Evolutionary conservation across 1,140 invertebrate genomes (phyloP).

Genomic region (Zaprionus tsacasi): DNA sequence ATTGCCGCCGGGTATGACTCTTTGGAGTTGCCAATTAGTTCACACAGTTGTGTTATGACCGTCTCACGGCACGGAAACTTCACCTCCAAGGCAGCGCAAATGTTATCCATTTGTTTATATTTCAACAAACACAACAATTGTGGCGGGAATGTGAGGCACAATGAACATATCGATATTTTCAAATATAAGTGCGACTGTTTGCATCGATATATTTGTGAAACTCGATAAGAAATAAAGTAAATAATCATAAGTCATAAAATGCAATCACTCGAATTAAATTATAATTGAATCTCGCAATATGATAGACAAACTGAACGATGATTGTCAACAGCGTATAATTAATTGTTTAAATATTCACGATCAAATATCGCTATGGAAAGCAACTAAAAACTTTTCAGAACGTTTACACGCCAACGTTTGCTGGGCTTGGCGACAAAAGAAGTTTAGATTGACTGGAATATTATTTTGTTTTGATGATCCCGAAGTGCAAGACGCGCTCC

Average conservation of each 20-base stretch:
- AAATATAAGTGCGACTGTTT: no score
- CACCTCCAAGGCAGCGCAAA: conserved; percentile 49
- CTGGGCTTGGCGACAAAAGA: neutral
- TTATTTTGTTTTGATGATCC: neutral
- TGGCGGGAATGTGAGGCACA: neutral
- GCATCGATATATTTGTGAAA: no score
- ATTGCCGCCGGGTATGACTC: conserved; percentile 87
- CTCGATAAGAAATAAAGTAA: no score
- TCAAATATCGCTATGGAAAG: neutral
- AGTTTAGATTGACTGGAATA: no score
- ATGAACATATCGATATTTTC: no score
- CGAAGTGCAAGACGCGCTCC: neutral
- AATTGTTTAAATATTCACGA: no score
- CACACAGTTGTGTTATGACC: conserved; percentile 86
- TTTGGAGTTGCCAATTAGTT: conserved; percentile 86
- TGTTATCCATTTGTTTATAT: conserved; percentile 51
- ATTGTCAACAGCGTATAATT: neutral
- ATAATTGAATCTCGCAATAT: neutral
- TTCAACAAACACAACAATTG: conserved; percentile 18
- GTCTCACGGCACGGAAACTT: conserved; percentile 86
- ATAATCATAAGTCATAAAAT: no score
- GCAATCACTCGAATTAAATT: neutral
- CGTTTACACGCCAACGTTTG: neutral
- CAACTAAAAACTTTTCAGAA: conserved; percentile 2
- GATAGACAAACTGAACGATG: conserved; percentile 9